Base-by-base conservation (phyloP, 2,797 vertebrate species). In the Parambassis ranga region DNA sequence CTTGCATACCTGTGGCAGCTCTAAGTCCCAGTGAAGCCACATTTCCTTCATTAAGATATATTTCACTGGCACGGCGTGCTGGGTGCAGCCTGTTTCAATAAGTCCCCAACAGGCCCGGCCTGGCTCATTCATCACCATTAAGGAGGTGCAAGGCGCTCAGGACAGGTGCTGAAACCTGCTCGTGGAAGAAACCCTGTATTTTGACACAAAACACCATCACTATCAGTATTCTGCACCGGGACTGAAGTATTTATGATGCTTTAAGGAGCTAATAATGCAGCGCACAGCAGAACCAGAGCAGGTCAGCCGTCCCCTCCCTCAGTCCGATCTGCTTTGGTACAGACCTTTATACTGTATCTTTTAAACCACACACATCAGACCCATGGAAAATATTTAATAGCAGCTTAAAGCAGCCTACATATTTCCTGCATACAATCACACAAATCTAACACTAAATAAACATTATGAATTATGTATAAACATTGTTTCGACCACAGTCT, bases 31-130 rank as follows among this genome's bases (percentile, higher is more conserved):
- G 62, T 71, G 71, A 83, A 87, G 76, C 70, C 68, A 71, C 76
- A 71, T 82, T 79, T 83, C 67, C 81, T 84, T 84, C 79, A 77
- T 75, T 79, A 75, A 77, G 68, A 76, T 50, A 53, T 75, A 82
- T 83, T 82, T 88, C 62, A 63, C 42, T 71, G 42, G 72, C 60
- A 62, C 50, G 48, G 52, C 59, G 41, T 65, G 69, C 64, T 69
- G 52, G 64, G 41, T 61, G 49, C 76, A 78, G 73, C 65, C 68
- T 75, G 82, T 86, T 86, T 86, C 76, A 73, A 61, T 77, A 87
- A 89, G 75, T 80, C 55, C 79, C 77, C 68, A 43, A 57, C 49
- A 81, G 60, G 75, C 70, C 65, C 57, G 11, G 20, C 46, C 22
- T 19, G 46, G 58, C 60, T 65, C 80, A 71, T 87, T 84, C 43